Evolutionary conservation across 2,888 invertebrate species (phyloP).

Genomic region (Hirtodrosophila alboralis): DNA sequence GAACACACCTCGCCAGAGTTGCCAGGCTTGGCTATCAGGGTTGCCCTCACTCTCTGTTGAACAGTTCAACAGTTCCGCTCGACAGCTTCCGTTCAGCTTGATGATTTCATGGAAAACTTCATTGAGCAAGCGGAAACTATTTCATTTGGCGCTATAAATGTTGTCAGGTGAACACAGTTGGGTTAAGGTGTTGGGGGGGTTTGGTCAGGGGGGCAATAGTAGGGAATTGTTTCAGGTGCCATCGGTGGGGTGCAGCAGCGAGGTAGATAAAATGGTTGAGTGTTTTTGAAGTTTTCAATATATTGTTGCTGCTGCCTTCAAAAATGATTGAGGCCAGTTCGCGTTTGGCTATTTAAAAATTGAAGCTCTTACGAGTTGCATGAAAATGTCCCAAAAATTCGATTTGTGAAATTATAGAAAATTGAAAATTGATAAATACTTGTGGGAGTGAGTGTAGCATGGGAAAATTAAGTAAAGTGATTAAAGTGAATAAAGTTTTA

Average conservation of each 20-base stretch:
- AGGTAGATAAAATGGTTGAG: constrained; percentile 29
- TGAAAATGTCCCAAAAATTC: constrained; percentile 35
- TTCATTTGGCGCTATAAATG: constrained; percentile 70
- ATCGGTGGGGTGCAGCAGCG: not conserved
- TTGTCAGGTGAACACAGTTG: constrained; percentile 49
- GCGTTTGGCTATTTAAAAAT: constrained; percentile 48
- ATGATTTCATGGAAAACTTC: constrained; percentile 80
- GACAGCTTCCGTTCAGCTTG: constrained; percentile 79
- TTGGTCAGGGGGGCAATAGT: not conserved
- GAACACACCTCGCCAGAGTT: constrained; percentile 28
- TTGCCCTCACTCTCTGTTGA: constrained; percentile 43
- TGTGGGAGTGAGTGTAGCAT: constrained; percentile 3
- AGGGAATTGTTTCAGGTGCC: too few relatives aligned
- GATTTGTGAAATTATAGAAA: constrained; percentile 22
- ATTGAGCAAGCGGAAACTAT: constrained; percentile 78
- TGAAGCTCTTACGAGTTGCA: constrained; percentile 34
- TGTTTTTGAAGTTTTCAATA: constrained; percentile 72
- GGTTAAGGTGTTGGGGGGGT: not conserved
- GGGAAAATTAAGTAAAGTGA: constrained; percentile 2
- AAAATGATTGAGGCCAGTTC: constrained; percentile 56
- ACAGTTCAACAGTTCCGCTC: constrained; percentile 75
- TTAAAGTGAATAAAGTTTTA: too few relatives aligned
- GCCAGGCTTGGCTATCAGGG: constrained; percentile 3
- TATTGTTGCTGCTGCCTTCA: constrained; percentile 30
- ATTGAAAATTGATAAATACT: constrained; percentile 16